Base-by-base conservation (phyloP, 2,113 vertebrate genomes). In the Oryzias melastigma region DNA sequence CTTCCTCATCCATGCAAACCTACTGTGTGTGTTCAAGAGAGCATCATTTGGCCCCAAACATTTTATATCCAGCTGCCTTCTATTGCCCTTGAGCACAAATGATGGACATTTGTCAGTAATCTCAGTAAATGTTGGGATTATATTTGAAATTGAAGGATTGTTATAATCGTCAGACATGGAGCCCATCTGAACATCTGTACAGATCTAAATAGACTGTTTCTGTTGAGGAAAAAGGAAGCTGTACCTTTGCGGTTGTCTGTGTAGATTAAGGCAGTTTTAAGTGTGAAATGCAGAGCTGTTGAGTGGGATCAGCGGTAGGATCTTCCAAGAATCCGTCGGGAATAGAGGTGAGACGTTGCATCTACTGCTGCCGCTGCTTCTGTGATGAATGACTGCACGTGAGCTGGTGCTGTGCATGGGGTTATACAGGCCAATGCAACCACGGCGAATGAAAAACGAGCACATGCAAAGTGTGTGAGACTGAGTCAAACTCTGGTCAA, bases 331-430 rank as follows among this genome's bases (percentile, higher is more conserved):
- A 62, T 60, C 74, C 44, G 17, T 3, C 1, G 63, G 22, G 69
- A 75, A 45, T 47, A 50, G 50, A 22, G 16, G 17, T 41, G 45
- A 49, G 45, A 49, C 13, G 48, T 2, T 60, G 52, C 22, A 65
- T 72, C 72, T 27, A 13, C 35, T 12, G 24, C 58, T n/a, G 1
- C 57, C 14, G 46, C 51, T 16, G 46, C 51, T 16, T 16, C 48
- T 15, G 2, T 81, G 74, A 75, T 79, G 62, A 79, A 82, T 83
- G 72, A 63, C 61, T 12, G 35, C 43, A 1, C 22, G 52, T 43
- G 61, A 44, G 22, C 49, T 51, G 47, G 49, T 3, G n/a, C 22
- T 14, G 42, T 72, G 58, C 5, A 64, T 78, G 74, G 62, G 41
- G 54, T 18, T 41, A 42, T 29, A 16, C 60, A 6, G 41, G 22